Percentiles rank a stretch among this genome's conserved stretches.
Evolutionary conservation across 2,888 invertebrate species (phyloP).

Genomic region (Octodonta nipae): DNA sequence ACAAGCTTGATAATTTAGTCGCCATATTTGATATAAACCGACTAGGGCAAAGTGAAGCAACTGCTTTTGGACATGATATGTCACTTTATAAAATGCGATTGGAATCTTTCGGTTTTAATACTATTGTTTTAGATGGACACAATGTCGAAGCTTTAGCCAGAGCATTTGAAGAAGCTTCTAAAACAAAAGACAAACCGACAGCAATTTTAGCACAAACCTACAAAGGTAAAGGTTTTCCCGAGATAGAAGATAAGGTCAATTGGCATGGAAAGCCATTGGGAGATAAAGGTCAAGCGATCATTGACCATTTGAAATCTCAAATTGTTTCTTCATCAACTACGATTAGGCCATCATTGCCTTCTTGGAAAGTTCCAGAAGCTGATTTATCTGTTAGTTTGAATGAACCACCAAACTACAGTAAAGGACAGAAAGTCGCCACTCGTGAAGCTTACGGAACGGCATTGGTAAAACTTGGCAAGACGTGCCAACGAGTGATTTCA

Average conservation of each 20-base stretch:
- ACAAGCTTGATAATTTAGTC: slow-evolving; percentile 90
- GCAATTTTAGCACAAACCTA: slow-evolving; percentile 89
- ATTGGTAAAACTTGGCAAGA: slow-evolving; percentile 68
- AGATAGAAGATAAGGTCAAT: slow-evolving; percentile 81
- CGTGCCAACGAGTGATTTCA: slow-evolving; percentile 70
- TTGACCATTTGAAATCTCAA: slow-evolving; percentile 49
- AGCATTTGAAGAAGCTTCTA: slow-evolving; percentile 68
- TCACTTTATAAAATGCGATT: slow-evolving; percentile 68
- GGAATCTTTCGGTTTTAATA: slow-evolving; percentile 81
- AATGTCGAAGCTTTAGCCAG: slow-evolving; percentile 80
- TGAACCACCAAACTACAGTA: slow-evolving; percentile 67
- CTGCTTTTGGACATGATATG: slow-evolving; percentile 81
- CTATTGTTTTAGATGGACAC: slow-evolving; percentile 89
- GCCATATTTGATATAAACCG: slow-evolving; percentile 94
- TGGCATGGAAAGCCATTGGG: slow-evolving; percentile 98
- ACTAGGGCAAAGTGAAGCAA: slow-evolving; percentile 90
- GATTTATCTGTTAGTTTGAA: slow-evolving; percentile 58
- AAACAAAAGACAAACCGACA: slow-evolving; percentile 68
- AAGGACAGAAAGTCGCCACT: slow-evolving; percentile 69
- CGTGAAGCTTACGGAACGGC: slow-evolving; percentile 88
- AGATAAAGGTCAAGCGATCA: slow-evolving; percentile 55
- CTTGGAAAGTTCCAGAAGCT: slow-evolving; percentile 53
- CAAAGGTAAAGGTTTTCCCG: slow-evolving; percentile 84
- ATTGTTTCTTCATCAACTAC: no score
- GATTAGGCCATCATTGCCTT: slow-evolving; percentile 44